Percentiles rank a stretch among this genome's conserved stretches.
Conservation (phyloP, 2,888 invertebrate species). For the Eudasyphora cyanicolor region DNA sequence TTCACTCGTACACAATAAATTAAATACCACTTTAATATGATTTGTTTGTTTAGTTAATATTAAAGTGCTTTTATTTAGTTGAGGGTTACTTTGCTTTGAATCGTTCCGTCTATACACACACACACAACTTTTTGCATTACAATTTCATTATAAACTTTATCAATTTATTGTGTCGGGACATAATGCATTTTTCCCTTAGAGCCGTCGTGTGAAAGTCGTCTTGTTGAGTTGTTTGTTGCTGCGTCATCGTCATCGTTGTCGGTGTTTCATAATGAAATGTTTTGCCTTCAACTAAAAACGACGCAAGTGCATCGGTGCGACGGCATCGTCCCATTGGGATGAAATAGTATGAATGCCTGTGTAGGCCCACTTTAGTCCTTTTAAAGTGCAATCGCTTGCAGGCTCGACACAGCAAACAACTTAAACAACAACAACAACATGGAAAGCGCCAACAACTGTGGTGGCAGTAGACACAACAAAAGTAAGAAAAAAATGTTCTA, state of each 20-base stretch:
- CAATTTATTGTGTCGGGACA: constrained; percentile 17
- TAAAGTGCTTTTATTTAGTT: constrained; percentile 26
- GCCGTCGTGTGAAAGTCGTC: neutral
- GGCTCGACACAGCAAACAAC: neutral
- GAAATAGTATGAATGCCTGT: neutral
- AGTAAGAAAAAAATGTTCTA: constrained; percentile 7
- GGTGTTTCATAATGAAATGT: constrained; percentile 25
- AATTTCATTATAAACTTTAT: constrained; percentile 40
- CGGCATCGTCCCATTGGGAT: neutral
- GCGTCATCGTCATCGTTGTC: too few relatives aligned
- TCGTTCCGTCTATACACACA: constrained; percentile 4
- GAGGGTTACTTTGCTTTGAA: neutral
- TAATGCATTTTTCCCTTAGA: constrained; percentile 23
- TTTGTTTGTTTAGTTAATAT: neutral
- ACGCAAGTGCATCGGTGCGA: neutral
- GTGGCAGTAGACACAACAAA: too few relatives aligned
- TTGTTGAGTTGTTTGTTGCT: too few relatives aligned
- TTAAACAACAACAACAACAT: neutral
- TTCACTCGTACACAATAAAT: too few relatives aligned
- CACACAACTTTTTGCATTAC: neutral
- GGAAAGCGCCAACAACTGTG: too few relatives aligned
- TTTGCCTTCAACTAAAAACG: constrained; percentile 10
- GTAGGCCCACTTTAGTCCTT: constrained; percentile 5
- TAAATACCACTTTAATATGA: too few relatives aligned
- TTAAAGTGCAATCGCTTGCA: constrained; percentile 15